These are phyloP conservation scores for Pammene fasciana DNA, from an alignment of 2,888 invertebrate species.

Conservation along the genomic window DNA sequence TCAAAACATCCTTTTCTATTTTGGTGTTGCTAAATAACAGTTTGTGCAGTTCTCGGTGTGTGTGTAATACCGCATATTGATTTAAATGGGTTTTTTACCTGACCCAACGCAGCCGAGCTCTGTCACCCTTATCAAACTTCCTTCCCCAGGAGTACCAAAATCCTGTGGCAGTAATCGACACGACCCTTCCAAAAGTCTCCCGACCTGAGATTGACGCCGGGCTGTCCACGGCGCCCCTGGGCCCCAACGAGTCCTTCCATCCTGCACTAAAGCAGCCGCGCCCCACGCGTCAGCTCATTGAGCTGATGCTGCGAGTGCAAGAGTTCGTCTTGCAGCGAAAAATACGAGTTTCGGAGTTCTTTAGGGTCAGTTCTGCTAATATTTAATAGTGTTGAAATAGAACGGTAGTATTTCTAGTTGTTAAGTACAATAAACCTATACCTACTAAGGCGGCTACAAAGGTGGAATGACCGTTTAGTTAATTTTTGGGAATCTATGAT, in stretches of 20 bases:
- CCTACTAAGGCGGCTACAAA: too few species aligned
- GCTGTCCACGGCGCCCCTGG: conserved; percentile 66
- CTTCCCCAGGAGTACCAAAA: conserved; percentile 66
- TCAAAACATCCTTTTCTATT: too few species aligned
- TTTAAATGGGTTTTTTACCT: too few species aligned
- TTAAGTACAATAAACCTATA: too few species aligned
- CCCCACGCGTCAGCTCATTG: conserved; percentile 79
- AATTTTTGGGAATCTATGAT: too few species aligned
- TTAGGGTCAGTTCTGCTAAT: conserved; percentile 78
- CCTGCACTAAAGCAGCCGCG: conserved; percentile 79
- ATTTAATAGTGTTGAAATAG: not conserved
- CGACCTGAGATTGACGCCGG: conserved; percentile 86
- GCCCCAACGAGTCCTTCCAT: conserved; percentile 83
- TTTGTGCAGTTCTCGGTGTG: too few species aligned
- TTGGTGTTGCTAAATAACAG: too few species aligned
- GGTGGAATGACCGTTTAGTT: too few species aligned
- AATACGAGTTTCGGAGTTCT: conserved; percentile 87
- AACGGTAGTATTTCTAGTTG: not conserved
- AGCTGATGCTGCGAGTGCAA: conserved; percentile 86
- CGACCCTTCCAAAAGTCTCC: conserved; percentile 86
- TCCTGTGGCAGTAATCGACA: conserved; percentile 86
- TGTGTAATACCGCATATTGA: too few species aligned
- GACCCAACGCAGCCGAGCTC: too few species aligned
- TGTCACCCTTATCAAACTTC: too few species aligned
- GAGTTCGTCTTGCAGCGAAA: conserved; percentile 85